A percentile compares a stretch with the other conserved stretches of the same genome.
Conservation (phyloP, 2,888 invertebrate species). For the Chymomyza fuscimana region DNA sequence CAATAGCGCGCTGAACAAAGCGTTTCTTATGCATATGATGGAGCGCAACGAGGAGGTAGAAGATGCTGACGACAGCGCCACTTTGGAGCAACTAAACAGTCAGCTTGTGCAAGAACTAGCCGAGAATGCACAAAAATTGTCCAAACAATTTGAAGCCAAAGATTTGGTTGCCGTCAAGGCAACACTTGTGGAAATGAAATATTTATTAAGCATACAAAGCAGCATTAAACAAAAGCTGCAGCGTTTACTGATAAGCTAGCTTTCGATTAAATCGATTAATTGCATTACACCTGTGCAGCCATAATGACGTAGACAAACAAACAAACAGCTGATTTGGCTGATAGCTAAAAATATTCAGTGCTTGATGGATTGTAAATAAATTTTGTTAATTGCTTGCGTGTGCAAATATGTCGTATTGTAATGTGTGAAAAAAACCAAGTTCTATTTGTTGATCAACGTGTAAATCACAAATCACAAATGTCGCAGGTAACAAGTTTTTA, state of each 20-base stretch:
- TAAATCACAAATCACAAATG: neutral
- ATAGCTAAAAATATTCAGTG: neutral
- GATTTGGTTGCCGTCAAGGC: constrained; percentile 84
- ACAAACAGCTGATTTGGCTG: constrained; percentile 18
- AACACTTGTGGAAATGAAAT: constrained; percentile 89
- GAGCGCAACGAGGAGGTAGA: constrained; percentile 93
- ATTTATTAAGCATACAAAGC: constrained; percentile 88
- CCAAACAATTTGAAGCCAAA: constrained; percentile 80
- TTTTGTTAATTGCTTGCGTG: neutral
- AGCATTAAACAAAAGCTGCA: constrained; percentile 84
- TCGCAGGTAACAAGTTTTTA: neutral
- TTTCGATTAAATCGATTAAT: neutral
- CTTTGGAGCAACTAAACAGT: constrained; percentile 82
- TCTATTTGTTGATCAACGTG: neutral
- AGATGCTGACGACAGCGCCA: constrained; percentile 82
- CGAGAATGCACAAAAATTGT: constrained; percentile 82
- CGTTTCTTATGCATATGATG: constrained; percentile 91
- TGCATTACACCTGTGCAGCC: neutral
- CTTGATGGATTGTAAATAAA: neutral
- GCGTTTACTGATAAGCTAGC: constrained; percentile 37
- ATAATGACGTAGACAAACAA: neutral
- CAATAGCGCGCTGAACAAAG: constrained; percentile 84
- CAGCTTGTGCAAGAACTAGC: constrained; percentile 82
- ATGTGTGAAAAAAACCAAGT: neutral
- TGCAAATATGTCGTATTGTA: neutral